Evolutionary conservation across 1,140 invertebrate species (phyloP).

Genomic region (Drosophila seguyi): DNA sequence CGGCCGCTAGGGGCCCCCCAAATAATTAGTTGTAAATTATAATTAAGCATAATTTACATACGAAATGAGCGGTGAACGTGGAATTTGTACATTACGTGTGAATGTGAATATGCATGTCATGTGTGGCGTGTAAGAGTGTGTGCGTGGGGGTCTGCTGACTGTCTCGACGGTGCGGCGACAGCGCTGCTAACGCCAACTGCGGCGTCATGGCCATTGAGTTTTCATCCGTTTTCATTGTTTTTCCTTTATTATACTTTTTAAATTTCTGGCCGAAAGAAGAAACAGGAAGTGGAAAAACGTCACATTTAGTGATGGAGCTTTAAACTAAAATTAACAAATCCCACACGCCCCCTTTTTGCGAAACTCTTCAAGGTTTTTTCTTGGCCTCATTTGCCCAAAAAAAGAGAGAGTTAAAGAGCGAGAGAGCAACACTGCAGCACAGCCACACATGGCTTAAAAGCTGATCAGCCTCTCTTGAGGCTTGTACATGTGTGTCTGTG

Average conservation of each 20-base stretch:
- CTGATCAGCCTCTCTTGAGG: slow-evolving; percentile 47
- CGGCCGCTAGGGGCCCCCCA: slow-evolving; percentile 35
- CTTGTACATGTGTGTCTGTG: slow-evolving; percentile 11
- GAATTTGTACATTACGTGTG: slow-evolving; percentile 52
- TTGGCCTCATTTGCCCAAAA: slow-evolving; percentile 72
- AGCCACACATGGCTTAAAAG: slow-evolving; percentile 39
- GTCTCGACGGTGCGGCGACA: slow-evolving; percentile 56
- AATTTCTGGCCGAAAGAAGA: slow-evolving; percentile 52
- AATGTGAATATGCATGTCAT: slow-evolving; percentile 13
- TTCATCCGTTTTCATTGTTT: slow-evolving; percentile 38
- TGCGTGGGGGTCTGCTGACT: slow-evolving; percentile 60
- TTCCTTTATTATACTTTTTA: slow-evolving; percentile 43
- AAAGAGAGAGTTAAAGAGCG: slow-evolving; percentile 32
- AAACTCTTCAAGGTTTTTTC: slow-evolving; percentile 41
- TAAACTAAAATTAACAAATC: slow-evolving; percentile 10
- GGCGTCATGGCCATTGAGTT: slow-evolving; percentile 86
- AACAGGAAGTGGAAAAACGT: slow-evolving; percentile 59
- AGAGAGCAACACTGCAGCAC: slow-evolving; percentile 25
- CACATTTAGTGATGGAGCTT: slow-evolving; percentile 3
- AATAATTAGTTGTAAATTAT: slow-evolving; percentile 77
- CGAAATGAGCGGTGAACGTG: slow-evolving; percentile 39
- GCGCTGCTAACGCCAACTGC: slow-evolving; percentile 44
- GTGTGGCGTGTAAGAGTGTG: slow-evolving; percentile 19
- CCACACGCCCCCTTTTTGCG: slow-evolving; percentile 26
- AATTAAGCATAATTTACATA: slow-evolving; percentile 75